Evolutionary conservation across 1,140 invertebrate genomes (phyloP).

Genomic region (Protaetia brevitarsis): DNA sequence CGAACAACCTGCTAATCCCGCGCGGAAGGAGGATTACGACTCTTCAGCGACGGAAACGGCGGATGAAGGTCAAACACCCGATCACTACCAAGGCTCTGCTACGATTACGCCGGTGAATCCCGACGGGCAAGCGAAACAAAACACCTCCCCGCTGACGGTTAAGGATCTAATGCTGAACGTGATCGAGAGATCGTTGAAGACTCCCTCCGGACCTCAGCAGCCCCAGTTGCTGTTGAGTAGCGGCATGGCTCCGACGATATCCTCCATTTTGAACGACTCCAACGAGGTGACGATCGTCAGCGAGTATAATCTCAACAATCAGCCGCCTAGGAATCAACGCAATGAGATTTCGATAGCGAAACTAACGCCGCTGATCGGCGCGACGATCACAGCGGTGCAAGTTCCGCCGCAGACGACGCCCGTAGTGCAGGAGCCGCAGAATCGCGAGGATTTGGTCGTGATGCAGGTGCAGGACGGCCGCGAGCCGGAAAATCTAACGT

Average conservation of each 20-base stretch:
- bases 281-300: slow-evolving; percentile 53
- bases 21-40: slow-evolving; percentile 71
- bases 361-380: slow-evolving; percentile 57
- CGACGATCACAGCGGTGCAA: slow-evolving; percentile 63
- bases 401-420: slow-evolving; percentile 33
- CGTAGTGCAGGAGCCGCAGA: slow-evolving; percentile 8
- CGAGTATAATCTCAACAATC: slow-evolving; percentile 60
- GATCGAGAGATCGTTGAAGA: slow-evolving; percentile 70
- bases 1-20: slow-evolving; percentile 32
- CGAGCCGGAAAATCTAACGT: slow-evolving; percentile 58
- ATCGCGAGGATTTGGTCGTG: slow-evolving; percentile 60
- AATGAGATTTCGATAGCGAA: slow-evolving; percentile 45
- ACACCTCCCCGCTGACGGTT: slow-evolving; percentile 61
- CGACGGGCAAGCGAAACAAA: slow-evolving; percentile 47
- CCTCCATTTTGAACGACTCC: slow-evolving; percentile 59
- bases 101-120: slow-evolving; percentile 51
- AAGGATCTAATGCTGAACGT: slow-evolving; percentile 72
- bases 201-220: slow-evolving; percentile 56
- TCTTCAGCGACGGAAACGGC: slow-evolving; percentile 85
- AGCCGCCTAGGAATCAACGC: slow-evolving; percentile 48
- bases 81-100: slow-evolving; percentile 46
- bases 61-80: slow-evolving; percentile 66
- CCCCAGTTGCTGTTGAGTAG: slow-evolving; percentile 42
- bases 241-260: slow-evolving; percentile 61
- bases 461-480: slow-evolving; percentile 59